Evolutionary conservation across 1,140 invertebrate species (phyloP), one percentile per base, ranked within the genome.

Genomic region (Arion vulgaris): DNA sequence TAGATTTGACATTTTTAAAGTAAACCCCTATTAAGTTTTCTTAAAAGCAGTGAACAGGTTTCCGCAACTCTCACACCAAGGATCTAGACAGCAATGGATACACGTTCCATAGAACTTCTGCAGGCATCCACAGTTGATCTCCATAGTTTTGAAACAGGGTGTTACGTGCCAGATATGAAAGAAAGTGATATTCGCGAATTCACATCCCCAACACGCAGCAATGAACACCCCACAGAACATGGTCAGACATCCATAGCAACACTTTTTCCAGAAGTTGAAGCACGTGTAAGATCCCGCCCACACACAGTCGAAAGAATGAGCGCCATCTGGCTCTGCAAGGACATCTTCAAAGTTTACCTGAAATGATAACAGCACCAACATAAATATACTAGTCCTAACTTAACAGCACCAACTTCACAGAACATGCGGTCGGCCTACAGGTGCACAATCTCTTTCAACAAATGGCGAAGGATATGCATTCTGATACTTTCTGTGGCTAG

Each of bases 311-410:
- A 95, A 94, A 85, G 95, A 95, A 57, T 95, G 93, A 9, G 95
- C 94, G 2, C 94, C 95, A 80, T 95, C 94, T 11, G 96, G 95
- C 91, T 96, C 96, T 0, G 95, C 96, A 45, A 96, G 94, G 66
- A 96, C 94, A 86, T 96, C 95, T 84, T 95, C 95, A 94, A 95
- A 96, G 32, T 80, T 45, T 2, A 89, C 87, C 90, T 91, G 82
- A 15, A 53, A 57, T 4, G 4, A 32, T n/a, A n/a, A n/a, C n/a
- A n/a, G n/a, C n/a, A n/a, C n/a, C n/a, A n/a, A n/a, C 19, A 49
- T 9, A 49, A 49, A 49, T 19, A 49, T 11, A 49, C 9, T 49
- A n/a, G n/a, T n/a, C n/a, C n/a, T n/a, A n/a, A n/a, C n/a, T n/a
- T n/a, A n/a, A n/a, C n/a, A n/a, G n/a, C n/a, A n/a, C n/a, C n/a